Evolutionary conservation across 2,888 invertebrate species (phyloP), one percentile per base, ranked within the genome.

Genomic region (Dysmachus trigonus): DNA sequence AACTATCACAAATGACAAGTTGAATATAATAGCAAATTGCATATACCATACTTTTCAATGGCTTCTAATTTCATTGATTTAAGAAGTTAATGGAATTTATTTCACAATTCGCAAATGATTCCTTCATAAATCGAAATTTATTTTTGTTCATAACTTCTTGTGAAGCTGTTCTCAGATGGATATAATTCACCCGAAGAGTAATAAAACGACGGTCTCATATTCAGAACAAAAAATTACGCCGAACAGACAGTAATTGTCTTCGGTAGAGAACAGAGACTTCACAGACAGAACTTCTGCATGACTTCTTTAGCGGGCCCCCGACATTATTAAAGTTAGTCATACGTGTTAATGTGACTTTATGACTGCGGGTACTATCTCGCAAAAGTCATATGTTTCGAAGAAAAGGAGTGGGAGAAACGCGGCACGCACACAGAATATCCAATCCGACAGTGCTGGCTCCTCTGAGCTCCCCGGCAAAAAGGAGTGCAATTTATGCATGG

Each of bases 321-420:
- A 62, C 82, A 76, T 87, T 87, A 87, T 87, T 87, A 83, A 87
- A 87, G 89, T 91, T 90, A 90, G 89, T 91, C 91, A 90, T 91
- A 91, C 91, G 91, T 91, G 91, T 91, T 91, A 91, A 91, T 91
- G 90, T 91, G 91, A 91, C 91, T 91, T 91, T 91, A 91, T 91
- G 91, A 91, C 91, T 91, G 90, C 89, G 47, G 47, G 47, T 89
- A 62, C 38, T 85, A 27, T 73, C 86, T 86, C 86, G 35, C 18
- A 82, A 18, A 62, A 35, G 35, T 47, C 53, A 62, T 62, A 35
- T 22, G 31, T 53, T 35, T 27, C 35, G 27, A 35, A 38, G n/a
- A 6, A 71, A 82, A 82, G 27, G 71, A 62, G 71, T n/a, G 27
- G 62, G 71, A 62, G 35, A 35, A 82, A 62, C 82, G 82, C 82